These are phyloP conservation scores for Drosophila basisetae DNA, from an alignment of 2,888 invertebrate genomes.

Conservation along the genomic window DNA sequence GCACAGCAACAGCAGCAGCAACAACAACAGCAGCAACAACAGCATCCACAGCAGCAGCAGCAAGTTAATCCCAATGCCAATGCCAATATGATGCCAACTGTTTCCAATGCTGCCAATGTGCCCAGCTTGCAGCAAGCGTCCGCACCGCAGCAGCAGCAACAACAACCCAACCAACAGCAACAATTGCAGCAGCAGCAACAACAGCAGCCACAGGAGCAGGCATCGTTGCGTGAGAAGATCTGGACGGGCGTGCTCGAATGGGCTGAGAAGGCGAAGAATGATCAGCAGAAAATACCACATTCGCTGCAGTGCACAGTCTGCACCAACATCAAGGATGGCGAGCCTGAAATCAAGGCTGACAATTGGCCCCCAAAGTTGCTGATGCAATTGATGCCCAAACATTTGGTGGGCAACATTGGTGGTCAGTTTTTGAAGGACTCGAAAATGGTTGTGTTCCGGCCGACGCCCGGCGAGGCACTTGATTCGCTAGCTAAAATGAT, in stretches of 20 bases:
- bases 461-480: slow-evolving; percentile 93
- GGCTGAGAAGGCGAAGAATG: slow-evolving; percentile 95
- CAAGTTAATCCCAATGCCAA: slow-evolving; percentile 72
- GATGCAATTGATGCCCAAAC: slow-evolving; percentile 98
- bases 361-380: slow-evolving; percentile 96
- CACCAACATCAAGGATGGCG: slow-evolving; percentile 90
- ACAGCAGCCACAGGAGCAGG: slow-evolving; percentile 68
- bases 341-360: slow-evolving; percentile 95
- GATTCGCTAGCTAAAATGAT: slow-evolving; percentile 96
- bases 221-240: slow-evolving; percentile 84
- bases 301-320: slow-evolving; percentile 92
- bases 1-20: slow-evolving; percentile 56
- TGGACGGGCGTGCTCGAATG: slow-evolving; percentile 96
- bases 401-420: slow-evolving; percentile 95
- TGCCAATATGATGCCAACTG: slow-evolving; percentile 69
- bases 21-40: slow-evolving; percentile 32
- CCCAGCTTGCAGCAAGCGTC: slow-evolving; percentile 67
- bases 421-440: slow-evolving; percentile 95
- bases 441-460: slow-evolving; percentile 95
- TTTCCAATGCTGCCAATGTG: slow-evolving; percentile 58
- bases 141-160: slow-evolving; percentile 72
- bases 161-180: slow-evolving; percentile 61
- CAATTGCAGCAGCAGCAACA: slow-evolving; percentile 74
- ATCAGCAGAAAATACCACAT: slow-evolving; percentile 91
- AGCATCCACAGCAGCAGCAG: slow-evolving; percentile 44